A percentile compares a stretch with the other conserved stretches of the same genome.
These are phyloP conservation scores for Cacatua alba DNA, from an alignment of 2,113 vertebrate genomes.

Conservation along the genomic window DNA sequence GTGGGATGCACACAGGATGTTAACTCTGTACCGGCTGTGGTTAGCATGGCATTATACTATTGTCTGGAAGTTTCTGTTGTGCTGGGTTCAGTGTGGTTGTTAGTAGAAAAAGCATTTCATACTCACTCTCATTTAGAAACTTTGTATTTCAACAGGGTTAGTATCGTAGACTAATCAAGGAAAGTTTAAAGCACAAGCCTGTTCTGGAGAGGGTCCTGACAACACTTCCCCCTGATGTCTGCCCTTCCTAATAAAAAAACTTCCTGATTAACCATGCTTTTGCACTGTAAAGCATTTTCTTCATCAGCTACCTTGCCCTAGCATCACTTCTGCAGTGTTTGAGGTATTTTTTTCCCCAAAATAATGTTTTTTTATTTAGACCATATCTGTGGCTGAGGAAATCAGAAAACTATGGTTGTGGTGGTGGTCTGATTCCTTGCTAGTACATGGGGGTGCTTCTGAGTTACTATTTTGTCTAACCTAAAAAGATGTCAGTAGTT, in stretches of 20 bases:
- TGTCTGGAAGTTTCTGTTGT: background rate
- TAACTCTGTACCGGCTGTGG: background rate
- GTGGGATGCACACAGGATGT: background rate
- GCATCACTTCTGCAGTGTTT: background rate
- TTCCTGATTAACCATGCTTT: background rate
- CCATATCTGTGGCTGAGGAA: background rate
- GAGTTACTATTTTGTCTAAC: background rate
- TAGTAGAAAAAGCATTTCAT: background rate
- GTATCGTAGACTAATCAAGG: background rate
- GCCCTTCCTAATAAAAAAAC: background rate
- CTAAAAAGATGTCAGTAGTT: background rate
- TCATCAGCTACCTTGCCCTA: background rate
- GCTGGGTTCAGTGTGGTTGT: background rate
- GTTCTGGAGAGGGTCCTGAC: background rate
- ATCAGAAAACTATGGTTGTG: background rate
- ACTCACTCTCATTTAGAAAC: rapidly evolving
- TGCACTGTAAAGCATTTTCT: background rate
- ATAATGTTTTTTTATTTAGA: background rate
- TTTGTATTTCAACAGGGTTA: background rate
- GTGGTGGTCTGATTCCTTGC: background rate
- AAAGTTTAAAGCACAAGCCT: background rate
- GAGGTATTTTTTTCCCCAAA: background rate
- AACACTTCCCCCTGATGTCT: background rate
- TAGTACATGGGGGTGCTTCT: background rate
- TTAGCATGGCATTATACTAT: background rate